Conservation (phyloP, 1,140 invertebrate genomes). For the Orius laevigatus region DNA sequence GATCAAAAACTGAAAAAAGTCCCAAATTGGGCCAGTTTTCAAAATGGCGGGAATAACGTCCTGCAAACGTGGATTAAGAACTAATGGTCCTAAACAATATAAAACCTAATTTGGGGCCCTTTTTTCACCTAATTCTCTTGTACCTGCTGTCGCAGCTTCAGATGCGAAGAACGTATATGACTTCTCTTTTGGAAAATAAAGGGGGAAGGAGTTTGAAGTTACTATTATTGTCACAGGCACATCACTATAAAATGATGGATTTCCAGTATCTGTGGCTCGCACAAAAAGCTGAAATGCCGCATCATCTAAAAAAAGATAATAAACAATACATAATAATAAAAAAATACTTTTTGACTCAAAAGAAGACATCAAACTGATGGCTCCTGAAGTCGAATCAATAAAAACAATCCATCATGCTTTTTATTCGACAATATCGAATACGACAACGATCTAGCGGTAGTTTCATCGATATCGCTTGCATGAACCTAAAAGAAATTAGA, state of each 20-base stretch:
- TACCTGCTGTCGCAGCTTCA: background rate
- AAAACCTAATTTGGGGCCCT: too few relatives aligned
- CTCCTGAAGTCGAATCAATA: background rate
- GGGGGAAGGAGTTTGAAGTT: background rate
- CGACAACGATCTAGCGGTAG: background rate
- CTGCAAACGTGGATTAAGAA: too few relatives aligned
- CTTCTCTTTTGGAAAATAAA: background rate
- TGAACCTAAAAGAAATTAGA: conserved; percentile 1
- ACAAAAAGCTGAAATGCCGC: conserved; percentile 79
- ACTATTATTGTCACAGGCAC: conserved; percentile 35
- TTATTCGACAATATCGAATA: background rate
- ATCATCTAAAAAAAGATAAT: conserved; percentile 40
- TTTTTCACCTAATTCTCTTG: too few relatives aligned
- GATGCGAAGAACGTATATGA: background rate
- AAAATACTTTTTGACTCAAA: too few relatives aligned
- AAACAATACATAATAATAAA: conserved; percentile 5
- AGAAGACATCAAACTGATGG: too few relatives aligned
- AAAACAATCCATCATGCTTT: background rate
- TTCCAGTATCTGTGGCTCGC: conserved; percentile 61
- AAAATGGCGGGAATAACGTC: too few relatives aligned
- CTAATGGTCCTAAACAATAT: too few relatives aligned
- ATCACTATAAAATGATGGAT: conserved; percentile 47
- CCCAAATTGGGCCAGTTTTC: too few relatives aligned
- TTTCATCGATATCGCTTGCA: background rate
- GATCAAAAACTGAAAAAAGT: too few relatives aligned